Base-by-base conservation (phyloP, 2,113 vertebrate species). In the Chlorocebus sabaeus region DNA sequence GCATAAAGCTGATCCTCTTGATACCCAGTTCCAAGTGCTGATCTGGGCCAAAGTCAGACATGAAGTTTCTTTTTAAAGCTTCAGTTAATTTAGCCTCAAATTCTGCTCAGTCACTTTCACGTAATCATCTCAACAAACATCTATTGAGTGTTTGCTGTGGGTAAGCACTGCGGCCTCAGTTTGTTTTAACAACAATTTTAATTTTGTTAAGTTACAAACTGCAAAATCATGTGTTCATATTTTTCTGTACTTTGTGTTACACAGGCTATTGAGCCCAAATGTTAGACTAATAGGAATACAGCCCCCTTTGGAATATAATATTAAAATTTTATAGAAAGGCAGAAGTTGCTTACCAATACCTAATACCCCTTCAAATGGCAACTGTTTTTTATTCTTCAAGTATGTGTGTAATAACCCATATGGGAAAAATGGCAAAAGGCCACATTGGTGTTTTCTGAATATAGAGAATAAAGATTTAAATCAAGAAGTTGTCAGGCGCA, bases 61-160 rank as follows among this genome's bases (percentile, higher is more conserved):
- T 23, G 50, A 68, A 38, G 6, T 84, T 92, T 92, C 30, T 92
- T 97, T 92, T 90, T 52, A 94, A 95, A 93, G 38, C 52, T 91
- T 88, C 50, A 23, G 57, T 84, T 70, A 76, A n/a, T 83, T 84
- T 76, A 80, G 32, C 89, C 80, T 83, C 50, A 90, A 59, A 55
- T 87, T 93, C 59, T 90, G 52, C 68, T 87, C 35, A 43, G 22
- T 93, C 30, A 59, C 85, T 95, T 80, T 87, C 30, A 61, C 38
- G 87, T 59, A 48, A 1, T 81, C 27, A n/a, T 82, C 75, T 7
- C 11, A 48, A 55, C 88, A 59, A 87, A 40, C 38, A 10, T 67
- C 70, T 88, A 23, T 61, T 25, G n/a, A 88, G 40, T 90, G 32
- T 93, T 52, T 75, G 67, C 84, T n/a, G 3, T 61, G 50, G 27